Evolutionary conservation across 2,113 vertebrate genomes (phyloP).

Genomic region (Caracal caracal): DNA sequence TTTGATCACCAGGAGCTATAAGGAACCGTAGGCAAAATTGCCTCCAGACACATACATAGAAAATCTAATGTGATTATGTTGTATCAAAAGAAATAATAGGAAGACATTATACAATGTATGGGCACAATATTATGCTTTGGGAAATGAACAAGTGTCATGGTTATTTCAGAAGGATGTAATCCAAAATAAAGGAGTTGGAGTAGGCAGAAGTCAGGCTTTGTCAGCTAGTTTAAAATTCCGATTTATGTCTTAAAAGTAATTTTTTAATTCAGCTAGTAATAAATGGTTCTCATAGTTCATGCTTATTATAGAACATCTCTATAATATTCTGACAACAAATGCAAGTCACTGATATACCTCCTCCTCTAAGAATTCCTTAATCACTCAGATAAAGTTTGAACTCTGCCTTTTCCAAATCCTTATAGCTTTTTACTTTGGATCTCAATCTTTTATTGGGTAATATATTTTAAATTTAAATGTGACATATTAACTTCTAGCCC

Average conservation of each 20-base stretch:
- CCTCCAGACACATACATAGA: neutral
- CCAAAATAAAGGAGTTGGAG: neutral
- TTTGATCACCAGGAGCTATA: neutral
- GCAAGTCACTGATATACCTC: neutral
- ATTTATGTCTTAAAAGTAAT: neutral
- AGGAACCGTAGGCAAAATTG: neutral
- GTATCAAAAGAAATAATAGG: neutral
- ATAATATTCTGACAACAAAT: neutral
- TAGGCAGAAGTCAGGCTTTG: neutral
- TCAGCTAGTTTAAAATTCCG: neutral
- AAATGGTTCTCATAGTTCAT: neutral
- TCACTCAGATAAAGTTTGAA: neutral
- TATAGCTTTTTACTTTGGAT: neutral
- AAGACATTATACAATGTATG: neutral
- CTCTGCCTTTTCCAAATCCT: neutral
- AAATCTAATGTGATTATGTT: constrained; percentile 18
- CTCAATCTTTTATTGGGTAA: neutral
- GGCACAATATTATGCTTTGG: neutral
- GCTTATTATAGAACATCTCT: neutral
- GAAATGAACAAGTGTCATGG: neutral
- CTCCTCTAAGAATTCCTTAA: neutral
- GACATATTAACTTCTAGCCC: neutral
- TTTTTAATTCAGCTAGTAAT: neutral
- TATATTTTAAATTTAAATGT: neutral
- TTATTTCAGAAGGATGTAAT: neutral